Evolutionary conservation across 2,113 vertebrate genomes (phyloP), one percentile per base, ranked within the genome.

Genomic region (Chionomys nivalis): DNA sequence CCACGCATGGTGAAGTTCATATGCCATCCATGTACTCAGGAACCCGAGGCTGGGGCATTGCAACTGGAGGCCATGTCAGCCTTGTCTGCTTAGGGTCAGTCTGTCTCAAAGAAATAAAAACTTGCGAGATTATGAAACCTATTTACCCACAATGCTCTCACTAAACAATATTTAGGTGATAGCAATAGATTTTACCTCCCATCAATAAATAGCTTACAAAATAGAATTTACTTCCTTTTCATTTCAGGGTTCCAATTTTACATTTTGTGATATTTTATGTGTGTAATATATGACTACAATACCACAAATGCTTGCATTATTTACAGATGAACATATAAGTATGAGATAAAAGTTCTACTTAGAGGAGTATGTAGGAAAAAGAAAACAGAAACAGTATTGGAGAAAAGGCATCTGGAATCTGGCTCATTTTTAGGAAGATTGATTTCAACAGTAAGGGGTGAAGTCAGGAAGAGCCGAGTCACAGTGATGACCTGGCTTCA

Each of bases 281-380:
- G 1, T 31, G 49, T 2, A 88, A 76, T 47, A 77, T 81, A 83
- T 87, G 42, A 78, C 89, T 70, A 2, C 16, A n/a, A 28, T 89
- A 77, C 23, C 19, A 39, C 90, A 14, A 79, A 8, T 87, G 61
- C 52, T 4, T 49, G n/a, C 90, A 66, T 68, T 79, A 81, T 94
- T 94, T 97, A 94, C 73, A 88, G 63, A 88, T 92, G 81, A 90
- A 81, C 87, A 19, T 47, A 19, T 83, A 31, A 94, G 44, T 42
- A 11, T 70, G 49, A n/a, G 33, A 61, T 92, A 89, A 85, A 73
- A 96, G 7, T 91, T 65, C 87, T 66, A 66, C 28, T 76, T 87
- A 75, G 3, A 87, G 52, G 39, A 63, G 19, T 85, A 33, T 61
- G 2, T 36, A 75, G 42, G 86, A 47, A 92, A 31, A 68, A 33